Conservation (phyloP, 1,140 invertebrate species). For the Cotesia vestalis region DNA sequence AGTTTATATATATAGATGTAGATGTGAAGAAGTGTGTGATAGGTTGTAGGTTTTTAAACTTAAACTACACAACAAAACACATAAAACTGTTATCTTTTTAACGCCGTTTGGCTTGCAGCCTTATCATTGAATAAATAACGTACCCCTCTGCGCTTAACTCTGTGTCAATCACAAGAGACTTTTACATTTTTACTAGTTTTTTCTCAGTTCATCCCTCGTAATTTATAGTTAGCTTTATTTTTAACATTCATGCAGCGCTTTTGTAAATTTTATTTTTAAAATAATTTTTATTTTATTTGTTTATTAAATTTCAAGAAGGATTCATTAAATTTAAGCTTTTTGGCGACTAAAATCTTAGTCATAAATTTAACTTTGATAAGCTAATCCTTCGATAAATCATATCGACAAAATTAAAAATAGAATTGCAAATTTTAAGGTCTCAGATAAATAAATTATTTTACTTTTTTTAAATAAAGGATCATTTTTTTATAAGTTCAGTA, state of each 20-base stretch:
- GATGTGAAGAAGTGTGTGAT: not conserved
- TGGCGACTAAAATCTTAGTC: no score
- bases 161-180: slow-evolving; percentile 50
- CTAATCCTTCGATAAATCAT: no score
- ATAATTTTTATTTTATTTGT: no score
- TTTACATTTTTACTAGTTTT: slow-evolving; percentile 37
- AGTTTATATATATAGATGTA: not conserved
- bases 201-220: slow-evolving; percentile 21
- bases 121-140: slow-evolving; percentile 53
- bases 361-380: no score
- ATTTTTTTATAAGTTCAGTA: no score
- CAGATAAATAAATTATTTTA: no score
- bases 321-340: no score
- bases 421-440: no score
- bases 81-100: slow-evolving; percentile 41
- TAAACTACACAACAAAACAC: slow-evolving; percentile 9
- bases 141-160: slow-evolving; percentile 41
- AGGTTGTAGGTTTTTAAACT: slow-evolving; percentile 26
- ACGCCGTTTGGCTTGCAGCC: slow-evolving; percentile 44
- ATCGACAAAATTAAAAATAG: no score
- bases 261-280: no score
- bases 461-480: no score
- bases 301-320: no score
- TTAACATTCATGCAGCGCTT: not conserved
- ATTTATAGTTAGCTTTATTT: not conserved